These are phyloP conservation scores for Plestiodon gilberti DNA, from an alignment of 2,113 vertebrate genomes.

Conservation along the genomic window DNA sequence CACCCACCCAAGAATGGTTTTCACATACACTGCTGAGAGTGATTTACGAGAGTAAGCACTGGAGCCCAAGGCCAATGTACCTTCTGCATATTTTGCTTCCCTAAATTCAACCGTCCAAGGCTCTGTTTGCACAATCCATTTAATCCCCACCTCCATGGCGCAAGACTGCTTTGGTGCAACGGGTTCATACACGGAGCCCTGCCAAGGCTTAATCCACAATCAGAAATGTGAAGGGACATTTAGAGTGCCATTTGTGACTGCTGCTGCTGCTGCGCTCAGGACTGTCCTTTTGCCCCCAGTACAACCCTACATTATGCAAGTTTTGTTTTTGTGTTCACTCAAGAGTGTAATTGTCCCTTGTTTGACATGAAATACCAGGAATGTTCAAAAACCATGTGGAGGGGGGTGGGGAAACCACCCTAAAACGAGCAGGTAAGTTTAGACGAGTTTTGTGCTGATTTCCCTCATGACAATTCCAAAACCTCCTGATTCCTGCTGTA, in stretches of 20 bases:
- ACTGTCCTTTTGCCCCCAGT: slow-evolving; percentile 41
- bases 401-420: background rate
- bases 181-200: slow-evolving; percentile 45
- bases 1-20: background rate
- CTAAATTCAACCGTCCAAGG: background rate
- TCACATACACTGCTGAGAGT: slow-evolving; percentile 1
- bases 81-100: slow-evolving; percentile 5
- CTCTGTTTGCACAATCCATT: background rate
- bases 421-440: slow-evolving; percentile 46
- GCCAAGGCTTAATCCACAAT: slow-evolving; percentile 62
- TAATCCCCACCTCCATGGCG: background rate
- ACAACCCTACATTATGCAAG: slow-evolving; percentile 39
- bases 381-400: slow-evolving; percentile 35
- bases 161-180: slow-evolving; percentile 46
- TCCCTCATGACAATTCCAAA: background rate
- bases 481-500: slow-evolving; percentile 1
- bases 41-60: background rate
- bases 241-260: slow-evolving; percentile 50
- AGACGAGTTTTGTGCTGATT: slow-evolving; percentile 31
- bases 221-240: slow-evolving; percentile 57
- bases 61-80: background rate
- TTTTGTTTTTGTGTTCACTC: slow-evolving; percentile 47
- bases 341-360: slow-evolving; percentile 58
- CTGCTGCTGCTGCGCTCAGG: slow-evolving; percentile 41
- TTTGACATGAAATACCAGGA: slow-evolving; percentile 44